phyloP scores from a whole-genome alignment of 2,797 vertebrate genomes.

The Trichosurus vulpecula region DNA sequence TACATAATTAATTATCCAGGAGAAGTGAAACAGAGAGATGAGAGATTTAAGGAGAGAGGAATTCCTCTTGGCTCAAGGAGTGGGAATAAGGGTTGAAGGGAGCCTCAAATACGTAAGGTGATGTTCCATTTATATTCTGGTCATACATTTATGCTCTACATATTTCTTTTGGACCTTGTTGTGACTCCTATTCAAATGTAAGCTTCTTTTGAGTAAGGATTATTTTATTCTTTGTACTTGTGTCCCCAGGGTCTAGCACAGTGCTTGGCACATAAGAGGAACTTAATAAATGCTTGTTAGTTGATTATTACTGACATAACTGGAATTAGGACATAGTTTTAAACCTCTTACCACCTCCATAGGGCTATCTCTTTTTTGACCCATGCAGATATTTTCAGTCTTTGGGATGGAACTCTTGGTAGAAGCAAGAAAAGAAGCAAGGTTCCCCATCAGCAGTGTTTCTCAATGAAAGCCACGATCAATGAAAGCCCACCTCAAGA shows the following conservation, averaged over 20 bases:
- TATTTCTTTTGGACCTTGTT: neutral
- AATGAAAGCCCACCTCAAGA: neutral
- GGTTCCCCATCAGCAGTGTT: neutral
- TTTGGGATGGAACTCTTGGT: neutral
- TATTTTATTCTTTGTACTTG: neutral
- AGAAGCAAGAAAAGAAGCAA: neutral
- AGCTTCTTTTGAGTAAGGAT: neutral
- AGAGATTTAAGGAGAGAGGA: neutral
- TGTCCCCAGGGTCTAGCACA: neutral
- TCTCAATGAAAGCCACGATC: neutral
- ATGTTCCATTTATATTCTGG: no score
- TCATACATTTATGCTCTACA: neutral
- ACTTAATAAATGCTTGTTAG: neutral
- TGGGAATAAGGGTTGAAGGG: neutral
- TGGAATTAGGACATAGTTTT: neutral
- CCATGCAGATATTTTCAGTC: neutral
- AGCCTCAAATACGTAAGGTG: no score
- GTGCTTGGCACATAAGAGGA: neutral
- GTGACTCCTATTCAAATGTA: neutral
- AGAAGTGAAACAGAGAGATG: neutral
- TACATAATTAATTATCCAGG: neutral
- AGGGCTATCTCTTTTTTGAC: neutral
- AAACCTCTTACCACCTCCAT: accelerated
- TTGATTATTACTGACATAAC: neutral
- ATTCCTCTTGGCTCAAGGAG: neutral